Evolutionary conservation across 2,113 vertebrate species (phyloP).

Genomic region (Myotis davidii): DNA sequence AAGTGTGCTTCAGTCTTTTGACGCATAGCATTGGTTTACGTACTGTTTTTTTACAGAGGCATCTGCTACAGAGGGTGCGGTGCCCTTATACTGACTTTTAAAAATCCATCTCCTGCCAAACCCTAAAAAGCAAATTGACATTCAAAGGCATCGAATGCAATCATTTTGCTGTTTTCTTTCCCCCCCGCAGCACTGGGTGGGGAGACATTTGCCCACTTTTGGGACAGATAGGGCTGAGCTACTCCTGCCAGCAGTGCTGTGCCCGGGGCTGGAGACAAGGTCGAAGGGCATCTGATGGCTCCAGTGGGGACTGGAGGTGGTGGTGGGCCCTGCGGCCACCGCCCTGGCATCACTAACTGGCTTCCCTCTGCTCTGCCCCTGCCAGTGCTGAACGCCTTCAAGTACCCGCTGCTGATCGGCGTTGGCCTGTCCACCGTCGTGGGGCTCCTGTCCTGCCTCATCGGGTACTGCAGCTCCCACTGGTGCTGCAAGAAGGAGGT

Average conservation of each 20-base stretch:
- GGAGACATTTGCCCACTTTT: background rate
- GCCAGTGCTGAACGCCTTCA: constrained; percentile 94
- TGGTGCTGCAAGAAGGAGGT: constrained; percentile 94
- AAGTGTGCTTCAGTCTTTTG: constrained; percentile 56
- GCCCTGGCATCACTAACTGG: background rate
- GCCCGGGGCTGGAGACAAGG: background rate
- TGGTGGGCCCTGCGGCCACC: no score
- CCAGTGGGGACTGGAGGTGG: fast-evolving
- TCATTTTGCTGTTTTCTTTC: background rate
- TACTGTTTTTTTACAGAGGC: constrained; percentile 53
- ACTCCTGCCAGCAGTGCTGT: background rate
- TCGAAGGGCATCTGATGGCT: fast-evolving
- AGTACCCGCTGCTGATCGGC: constrained; percentile 95
- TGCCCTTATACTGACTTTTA: constrained; percentile 79
- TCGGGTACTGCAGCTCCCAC: constrained; percentile 93
- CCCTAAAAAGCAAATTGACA: constrained; percentile 77
- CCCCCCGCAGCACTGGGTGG: background rate
- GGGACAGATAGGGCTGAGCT: background rate
- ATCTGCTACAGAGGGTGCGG: constrained; percentile 56
- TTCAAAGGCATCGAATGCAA: constrained; percentile 53
- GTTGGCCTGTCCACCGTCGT: constrained; percentile 88
- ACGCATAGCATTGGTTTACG: constrained; percentile 64
- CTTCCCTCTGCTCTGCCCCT: constrained; percentile 6
- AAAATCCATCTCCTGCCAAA: constrained; percentile 75
- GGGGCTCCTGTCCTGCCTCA: constrained; percentile 94